A percentile compares a stretch with the other conserved stretches of the same genome.
Evolutionary conservation across 2,888 invertebrate species (phyloP).

Genomic region (Zhuqinia jingwanae): DNA sequence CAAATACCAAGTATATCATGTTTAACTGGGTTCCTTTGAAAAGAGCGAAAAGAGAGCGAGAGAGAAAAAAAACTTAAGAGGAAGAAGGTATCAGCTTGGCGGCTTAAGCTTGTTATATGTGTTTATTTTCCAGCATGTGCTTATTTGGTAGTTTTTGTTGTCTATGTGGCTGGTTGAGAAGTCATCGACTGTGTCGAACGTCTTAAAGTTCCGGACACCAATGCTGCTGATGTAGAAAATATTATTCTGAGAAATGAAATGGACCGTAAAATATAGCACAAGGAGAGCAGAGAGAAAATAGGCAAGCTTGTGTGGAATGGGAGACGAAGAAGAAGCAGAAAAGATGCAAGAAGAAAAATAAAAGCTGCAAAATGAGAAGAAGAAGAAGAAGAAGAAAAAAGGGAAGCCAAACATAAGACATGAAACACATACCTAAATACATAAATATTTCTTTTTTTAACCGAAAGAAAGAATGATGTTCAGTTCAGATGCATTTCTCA

Average conservation of each 20-base stretch:
- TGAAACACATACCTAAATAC: slow-evolving; percentile 27
- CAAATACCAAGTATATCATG: slow-evolving; percentile 53
- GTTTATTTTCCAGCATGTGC: neutral
- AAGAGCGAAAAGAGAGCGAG: neutral
- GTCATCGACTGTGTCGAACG: slow-evolving; percentile 69
- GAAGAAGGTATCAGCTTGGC: slow-evolving; percentile 63
- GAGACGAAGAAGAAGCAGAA: neutral
- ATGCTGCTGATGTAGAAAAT: slow-evolving; percentile 73
- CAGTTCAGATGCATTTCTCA: too few relatives aligned
- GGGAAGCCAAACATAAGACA: slow-evolving; percentile 24
- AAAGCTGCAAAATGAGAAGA: slow-evolving; percentile 7
- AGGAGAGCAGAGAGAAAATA: slow-evolving; percentile 53
- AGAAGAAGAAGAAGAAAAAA: slow-evolving; percentile 9
- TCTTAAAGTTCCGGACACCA: slow-evolving; percentile 72
- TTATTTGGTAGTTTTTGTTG: neutral
- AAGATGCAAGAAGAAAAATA: neutral
- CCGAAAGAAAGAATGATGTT: too few relatives aligned
- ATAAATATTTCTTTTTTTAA: too few relatives aligned
- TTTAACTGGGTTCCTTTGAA: slow-evolving; percentile 60
- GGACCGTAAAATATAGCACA: slow-evolving; percentile 76
- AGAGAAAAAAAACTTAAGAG: slow-evolving; percentile 30
- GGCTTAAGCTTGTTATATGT: slow-evolving; percentile 62
- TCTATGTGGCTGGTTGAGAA: slow-evolving; percentile 46
- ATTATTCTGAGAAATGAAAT: slow-evolving; percentile 75
- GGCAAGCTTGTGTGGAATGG: neutral